Conservation (phyloP, 37 sponge, comb jelly and placozoan species). For the Chondrilla cf. caribensis region DNA sequence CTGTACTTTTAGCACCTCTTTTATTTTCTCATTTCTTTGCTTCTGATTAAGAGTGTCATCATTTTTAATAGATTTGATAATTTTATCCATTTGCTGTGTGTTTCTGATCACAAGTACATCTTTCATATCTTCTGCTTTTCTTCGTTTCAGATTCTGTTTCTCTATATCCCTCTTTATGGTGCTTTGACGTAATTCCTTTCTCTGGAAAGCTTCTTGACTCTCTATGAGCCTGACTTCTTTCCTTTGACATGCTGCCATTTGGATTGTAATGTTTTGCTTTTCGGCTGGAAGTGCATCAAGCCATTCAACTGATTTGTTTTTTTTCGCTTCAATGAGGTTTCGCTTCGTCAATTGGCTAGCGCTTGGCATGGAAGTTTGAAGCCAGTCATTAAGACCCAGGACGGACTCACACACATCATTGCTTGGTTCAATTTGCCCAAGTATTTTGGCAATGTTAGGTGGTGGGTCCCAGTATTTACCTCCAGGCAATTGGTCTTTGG, state of each 20-base stretch:
- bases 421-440: conserved; percentile 17
- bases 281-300: conserved; percentile 7
- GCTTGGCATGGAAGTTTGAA: conserved; percentile 35
- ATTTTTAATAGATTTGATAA: conserved; percentile 18
- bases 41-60: conserved; percentile 5
- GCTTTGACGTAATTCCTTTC: not conserved
- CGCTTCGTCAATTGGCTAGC: conserved; percentile 2
- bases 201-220: not conserved
- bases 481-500: conserved; percentile 43
- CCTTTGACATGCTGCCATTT: not conserved
- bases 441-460: not conserved
- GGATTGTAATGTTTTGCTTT: not conserved
- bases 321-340: conserved; percentile 35
- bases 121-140: conserved; percentile 19
- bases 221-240: not conserved
- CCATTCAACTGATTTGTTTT: conserved; percentile 36
- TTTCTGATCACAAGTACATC: not conserved
- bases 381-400: conserved; percentile 37
- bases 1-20: conserved; percentile 26
- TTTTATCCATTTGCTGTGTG: too few species aligned
- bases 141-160: conserved; percentile 8
- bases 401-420: conserved; percentile 48
- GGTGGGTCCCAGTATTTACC: conserved; percentile 49
- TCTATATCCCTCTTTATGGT: not conserved
- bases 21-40: too few species aligned